Evolutionary conservation across 2,888 invertebrate genomes (phyloP).

Genomic region (Emmelina monodactyla): DNA sequence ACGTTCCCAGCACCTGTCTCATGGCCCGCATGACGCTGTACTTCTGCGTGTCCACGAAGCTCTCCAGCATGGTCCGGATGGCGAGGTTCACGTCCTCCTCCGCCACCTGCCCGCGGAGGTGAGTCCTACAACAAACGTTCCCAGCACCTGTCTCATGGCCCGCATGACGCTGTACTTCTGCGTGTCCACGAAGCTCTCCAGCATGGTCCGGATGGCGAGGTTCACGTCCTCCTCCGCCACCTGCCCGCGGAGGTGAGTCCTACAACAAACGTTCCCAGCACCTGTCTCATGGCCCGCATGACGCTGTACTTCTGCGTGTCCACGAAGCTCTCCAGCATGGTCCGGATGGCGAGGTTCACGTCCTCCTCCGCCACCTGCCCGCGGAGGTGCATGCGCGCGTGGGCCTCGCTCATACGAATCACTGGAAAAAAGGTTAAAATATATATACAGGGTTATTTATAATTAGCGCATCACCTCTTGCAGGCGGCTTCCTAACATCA

Average conservation of each 20-base stretch:
- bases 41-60: slow-evolving; percentile 98
- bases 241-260: slow-evolving; percentile 89
- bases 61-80: slow-evolving; percentile 95
- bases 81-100: slow-evolving; percentile 98
- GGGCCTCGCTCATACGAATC: slow-evolving; percentile 97
- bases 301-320: slow-evolving; percentile 98
- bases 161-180: slow-evolving; percentile 99
- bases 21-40: slow-evolving; percentile 97
- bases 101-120: slow-evolving; percentile 86
- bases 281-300: slow-evolving; percentile 92
- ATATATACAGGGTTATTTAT: no score
- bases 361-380: slow-evolving; percentile 92
- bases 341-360: slow-evolving; percentile 96
- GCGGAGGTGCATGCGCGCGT: slow-evolving; percentile 94
- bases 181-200: slow-evolving; percentile 98
- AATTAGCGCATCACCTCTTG: no score
- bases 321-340: slow-evolving; percentile 98
- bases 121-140: no score
- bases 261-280: no score
- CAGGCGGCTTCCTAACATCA: no score
- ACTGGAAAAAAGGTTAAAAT: no score
- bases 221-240: slow-evolving; percentile 95
- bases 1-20: no score
- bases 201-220: slow-evolving; percentile 95
- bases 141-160: slow-evolving; percentile 90